Base-by-base conservation (phyloP, 2,888 invertebrate genomes). In the Galerucella nymphaeae region DNA sequence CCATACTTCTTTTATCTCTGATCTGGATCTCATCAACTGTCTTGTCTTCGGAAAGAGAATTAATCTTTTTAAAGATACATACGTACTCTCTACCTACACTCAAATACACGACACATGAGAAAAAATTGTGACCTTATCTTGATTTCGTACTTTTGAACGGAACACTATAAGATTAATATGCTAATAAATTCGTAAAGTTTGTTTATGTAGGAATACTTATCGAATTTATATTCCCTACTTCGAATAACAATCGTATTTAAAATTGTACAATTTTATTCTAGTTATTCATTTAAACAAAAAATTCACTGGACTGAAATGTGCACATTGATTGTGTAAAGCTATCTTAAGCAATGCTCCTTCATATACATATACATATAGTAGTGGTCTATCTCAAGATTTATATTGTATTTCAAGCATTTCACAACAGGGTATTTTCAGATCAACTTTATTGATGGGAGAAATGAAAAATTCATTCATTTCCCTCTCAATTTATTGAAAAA, bases 11-110 rank as follows among this genome's bases (percentile, higher is more conserved):
- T 76, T 74, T 83, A 83, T 84, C 83, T 82, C 73, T 72, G 80
- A 84, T 83, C 82, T 75, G 80, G 81, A 84, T 83, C 84, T 81
- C 82, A 82, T 83, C 83, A 83, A 82, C 82, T 83, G 83, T 83
- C 83, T 81, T 79, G 78, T 80, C 78, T 80, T 79, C 72, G 76
- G 80, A 79, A 81, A 80, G 79, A 78, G 81, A 82, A 83, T 83
- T 82, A 82, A 83, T 83, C 83, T 82, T 75, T 66, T 57, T 68
- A 69, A 59, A 75, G 75, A 74, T 73, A 64, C 70, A 72, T 75
- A 70, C 74, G 59, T 62, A 67, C 65, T n/a, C 38, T 30, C 50
- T 71, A 70, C 70, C 73, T 73, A 75, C 75, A 71, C 77, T 70
- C 69, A 70, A 76, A 74, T 71, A 71, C 73, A 72, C 16, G 66